Conservation (phyloP, 2,113 vertebrate species). For the Rutilus rutilus region DNA sequence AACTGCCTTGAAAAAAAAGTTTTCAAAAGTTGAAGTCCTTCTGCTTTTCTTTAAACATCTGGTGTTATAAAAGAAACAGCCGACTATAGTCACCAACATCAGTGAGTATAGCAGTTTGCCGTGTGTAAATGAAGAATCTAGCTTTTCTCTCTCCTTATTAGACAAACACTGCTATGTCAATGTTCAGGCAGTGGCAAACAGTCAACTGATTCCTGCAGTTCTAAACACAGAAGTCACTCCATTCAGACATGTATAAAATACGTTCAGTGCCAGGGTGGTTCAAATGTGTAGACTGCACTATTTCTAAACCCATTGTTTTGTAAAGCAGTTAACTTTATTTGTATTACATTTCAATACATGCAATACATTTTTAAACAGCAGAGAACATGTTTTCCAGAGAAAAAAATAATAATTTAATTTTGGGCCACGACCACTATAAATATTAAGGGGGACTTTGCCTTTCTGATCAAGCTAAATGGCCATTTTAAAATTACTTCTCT, state of each 20-base stretch:
- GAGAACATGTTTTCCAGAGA: neutral
- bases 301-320: neutral
- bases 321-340: neutral
- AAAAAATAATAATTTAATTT: neutral
- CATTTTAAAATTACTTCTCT: neutral
- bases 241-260: neutral
- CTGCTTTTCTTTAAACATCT: slow-evolving; percentile 2
- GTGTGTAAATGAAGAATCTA: neutral
- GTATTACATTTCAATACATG: neutral
- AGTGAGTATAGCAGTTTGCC: neutral
- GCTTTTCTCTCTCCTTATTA: neutral
- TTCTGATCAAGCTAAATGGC: too few species aligned
- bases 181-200: neutral
- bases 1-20: neutral
- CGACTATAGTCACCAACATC: neutral
- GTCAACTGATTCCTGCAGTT: neutral
- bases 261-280: neutral
- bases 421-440: neutral
- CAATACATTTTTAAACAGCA: neutral
- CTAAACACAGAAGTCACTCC: neutral
- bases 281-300: neutral
- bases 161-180: neutral
- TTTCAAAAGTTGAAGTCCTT: too few species aligned
- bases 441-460: neutral
- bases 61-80: slow-evolving; percentile 16